Evolutionary conservation across 2,797 vertebrate species (phyloP).

Genomic region (Peromyscus eremicus): DNA sequence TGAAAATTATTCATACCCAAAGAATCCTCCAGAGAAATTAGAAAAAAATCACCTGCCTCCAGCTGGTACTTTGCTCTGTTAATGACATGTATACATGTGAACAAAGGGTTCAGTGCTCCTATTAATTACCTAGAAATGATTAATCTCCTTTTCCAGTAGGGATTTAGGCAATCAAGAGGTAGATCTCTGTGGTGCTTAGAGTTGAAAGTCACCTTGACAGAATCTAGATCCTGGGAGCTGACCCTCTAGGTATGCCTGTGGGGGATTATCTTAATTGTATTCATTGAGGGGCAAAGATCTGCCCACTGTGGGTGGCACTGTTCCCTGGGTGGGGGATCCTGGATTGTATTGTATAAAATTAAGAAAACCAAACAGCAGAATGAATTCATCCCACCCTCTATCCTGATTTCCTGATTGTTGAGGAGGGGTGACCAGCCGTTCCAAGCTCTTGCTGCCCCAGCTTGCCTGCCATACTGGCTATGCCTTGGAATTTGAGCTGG

Average conservation of each 20-base stretch:
- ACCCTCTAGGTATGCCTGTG: neutral
- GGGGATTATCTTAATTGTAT: neutral
- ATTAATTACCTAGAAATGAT: slow-evolving; percentile 72
- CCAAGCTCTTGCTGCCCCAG: too few species aligned
- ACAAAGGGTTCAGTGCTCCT: slow-evolving; percentile 72
- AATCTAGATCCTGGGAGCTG: neutral
- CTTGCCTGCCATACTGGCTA: neutral
- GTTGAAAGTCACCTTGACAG: slow-evolving; percentile 16
- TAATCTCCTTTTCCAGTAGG: slow-evolving; percentile 43
- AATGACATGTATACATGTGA: slow-evolving; percentile 71
- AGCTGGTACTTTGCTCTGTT: slow-evolving; percentile 57
- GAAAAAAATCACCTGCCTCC: slow-evolving; percentile 50
- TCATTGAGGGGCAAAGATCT: neutral
- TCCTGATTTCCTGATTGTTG: neutral
- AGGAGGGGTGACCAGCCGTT: neutral
- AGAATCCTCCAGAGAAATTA: slow-evolving; percentile 61
- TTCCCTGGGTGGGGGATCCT: neutral
- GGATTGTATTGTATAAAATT: neutral
- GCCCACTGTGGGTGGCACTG: neutral
- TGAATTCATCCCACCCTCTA: neutral
- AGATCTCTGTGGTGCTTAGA: neutral
- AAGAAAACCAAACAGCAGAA: neutral
- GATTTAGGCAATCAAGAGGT: slow-evolving; percentile 43
- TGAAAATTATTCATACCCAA: slow-evolving; percentile 60
- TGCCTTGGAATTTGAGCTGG: neutral